phyloP scores from a whole-genome alignment of 2,797 vertebrate species.

The Caiman crocodilus region DNA sequence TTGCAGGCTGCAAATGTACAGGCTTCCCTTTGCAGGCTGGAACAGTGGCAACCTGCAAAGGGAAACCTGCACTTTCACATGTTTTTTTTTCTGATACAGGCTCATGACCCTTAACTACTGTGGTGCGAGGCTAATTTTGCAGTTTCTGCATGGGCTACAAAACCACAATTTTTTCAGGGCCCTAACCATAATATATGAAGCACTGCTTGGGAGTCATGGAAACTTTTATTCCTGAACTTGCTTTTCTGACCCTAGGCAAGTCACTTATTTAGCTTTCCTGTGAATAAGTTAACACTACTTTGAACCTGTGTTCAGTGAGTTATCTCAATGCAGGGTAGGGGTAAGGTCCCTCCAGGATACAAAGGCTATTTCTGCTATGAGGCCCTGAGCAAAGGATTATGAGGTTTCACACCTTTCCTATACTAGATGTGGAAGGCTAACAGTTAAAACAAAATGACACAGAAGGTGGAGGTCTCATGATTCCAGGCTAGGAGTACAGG shows the following conservation, averaged over 20 bases:
- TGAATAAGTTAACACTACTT: neutral
- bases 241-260: rapidly evolving
- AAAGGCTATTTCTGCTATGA: neutral
- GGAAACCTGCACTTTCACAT: no score
- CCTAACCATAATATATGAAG: neutral
- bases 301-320: neutral
- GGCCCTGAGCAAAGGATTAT: neutral
- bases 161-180: no score
- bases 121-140: no score
- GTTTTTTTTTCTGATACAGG: no score
- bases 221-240: neutral
- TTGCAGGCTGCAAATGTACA: no score
- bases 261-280: rapidly evolving
- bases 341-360: neutral
- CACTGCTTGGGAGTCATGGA: neutral
- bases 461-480: neutral
- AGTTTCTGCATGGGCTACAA: no score
- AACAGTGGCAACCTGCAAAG: no score
- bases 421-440: neutral
- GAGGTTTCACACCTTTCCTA: neutral
- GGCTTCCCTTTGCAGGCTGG: no score
- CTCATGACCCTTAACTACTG: no score
- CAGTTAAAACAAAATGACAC: neutral
- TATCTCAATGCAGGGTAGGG: neutral
- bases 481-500: neutral